These are phyloP conservation scores for Liposcelis brunnea DNA, from an alignment of 2,888 invertebrate species.

Conservation along the genomic window DNA sequence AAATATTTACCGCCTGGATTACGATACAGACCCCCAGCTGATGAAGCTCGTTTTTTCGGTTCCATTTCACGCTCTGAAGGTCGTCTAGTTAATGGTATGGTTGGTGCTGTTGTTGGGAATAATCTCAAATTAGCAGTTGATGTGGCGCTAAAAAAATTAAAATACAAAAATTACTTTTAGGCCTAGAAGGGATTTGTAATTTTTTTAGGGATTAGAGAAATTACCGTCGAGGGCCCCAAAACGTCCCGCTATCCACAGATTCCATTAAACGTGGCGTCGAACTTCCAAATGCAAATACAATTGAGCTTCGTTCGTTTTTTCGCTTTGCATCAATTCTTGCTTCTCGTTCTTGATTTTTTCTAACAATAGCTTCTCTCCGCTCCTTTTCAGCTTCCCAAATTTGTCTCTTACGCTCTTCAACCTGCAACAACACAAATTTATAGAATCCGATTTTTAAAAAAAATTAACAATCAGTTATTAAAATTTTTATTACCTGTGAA, in stretches of 20 bases:
- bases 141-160: constrained; percentile 43
- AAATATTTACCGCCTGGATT: constrained; percentile 30
- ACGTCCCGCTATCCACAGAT: constrained; percentile 56
- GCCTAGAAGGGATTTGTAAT: background rate
- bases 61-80: constrained; percentile 71
- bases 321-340: constrained; percentile 64
- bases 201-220: constrained; percentile 9
- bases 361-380: constrained; percentile 67
- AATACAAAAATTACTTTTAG: constrained; percentile 4
- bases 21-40: constrained; percentile 52
- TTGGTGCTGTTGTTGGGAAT: constrained; percentile 42
- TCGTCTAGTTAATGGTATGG: constrained; percentile 48
- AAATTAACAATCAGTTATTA: background rate
- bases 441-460: constrained; percentile 4
- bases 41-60: constrained; percentile 60
- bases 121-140: constrained; percentile 72
- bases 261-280: constrained; percentile 77
- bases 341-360: constrained; percentile 64
- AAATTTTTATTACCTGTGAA: constrained; percentile 15
- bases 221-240: constrained; percentile 70
- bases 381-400: constrained; percentile 81
- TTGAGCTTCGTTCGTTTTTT: constrained; percentile 54
- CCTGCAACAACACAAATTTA: constrained; percentile 29
- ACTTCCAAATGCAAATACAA: constrained; percentile 78
- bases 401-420: constrained; percentile 75